phyloP scores from a whole-genome alignment of 2,797 vertebrate genomes.

The Dendrocincla fuliginosa region DNA sequence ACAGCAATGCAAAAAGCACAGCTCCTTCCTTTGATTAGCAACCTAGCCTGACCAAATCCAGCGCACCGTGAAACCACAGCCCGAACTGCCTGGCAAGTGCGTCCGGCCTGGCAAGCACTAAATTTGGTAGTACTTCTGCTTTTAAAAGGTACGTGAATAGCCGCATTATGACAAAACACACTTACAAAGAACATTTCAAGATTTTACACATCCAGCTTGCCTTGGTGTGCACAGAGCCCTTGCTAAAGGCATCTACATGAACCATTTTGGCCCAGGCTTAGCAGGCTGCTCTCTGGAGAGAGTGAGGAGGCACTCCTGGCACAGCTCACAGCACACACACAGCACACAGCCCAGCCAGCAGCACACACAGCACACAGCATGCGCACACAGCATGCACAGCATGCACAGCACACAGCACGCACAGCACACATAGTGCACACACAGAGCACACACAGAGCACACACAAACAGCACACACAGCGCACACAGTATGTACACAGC shows the following conservation, averaged over 20 bases:
- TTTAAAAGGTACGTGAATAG: background rate
- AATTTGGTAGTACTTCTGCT: background rate
- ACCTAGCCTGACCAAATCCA: background rate
- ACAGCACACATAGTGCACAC: too few species aligned
- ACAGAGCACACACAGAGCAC: too few species aligned
- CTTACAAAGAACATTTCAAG: rapidly evolving
- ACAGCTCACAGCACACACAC: too few species aligned
- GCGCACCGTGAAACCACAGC: background rate
- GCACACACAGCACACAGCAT: too few species aligned
- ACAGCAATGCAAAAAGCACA: background rate
- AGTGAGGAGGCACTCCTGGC: background rate
- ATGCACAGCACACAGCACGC: too few species aligned
- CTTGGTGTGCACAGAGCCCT: rapidly evolving
- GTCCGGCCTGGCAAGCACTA: rapidly evolving
- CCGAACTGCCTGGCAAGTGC: rapidly evolving
- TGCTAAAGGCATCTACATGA: background rate
- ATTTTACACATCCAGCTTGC: background rate
- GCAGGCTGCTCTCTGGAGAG: too few species aligned
- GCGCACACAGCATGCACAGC: too few species aligned
- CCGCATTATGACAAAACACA: background rate
- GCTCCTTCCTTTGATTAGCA: background rate
- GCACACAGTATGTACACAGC: too few species aligned
- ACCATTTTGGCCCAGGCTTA: rapidly evolving
- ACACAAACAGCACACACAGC: too few species aligned
- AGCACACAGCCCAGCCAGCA: too few species aligned